A percentile compares a stretch with the other conserved stretches of the same genome.
Conservation (phyloP, 2,888 invertebrate genomes). For the Philonicus albiceps region DNA sequence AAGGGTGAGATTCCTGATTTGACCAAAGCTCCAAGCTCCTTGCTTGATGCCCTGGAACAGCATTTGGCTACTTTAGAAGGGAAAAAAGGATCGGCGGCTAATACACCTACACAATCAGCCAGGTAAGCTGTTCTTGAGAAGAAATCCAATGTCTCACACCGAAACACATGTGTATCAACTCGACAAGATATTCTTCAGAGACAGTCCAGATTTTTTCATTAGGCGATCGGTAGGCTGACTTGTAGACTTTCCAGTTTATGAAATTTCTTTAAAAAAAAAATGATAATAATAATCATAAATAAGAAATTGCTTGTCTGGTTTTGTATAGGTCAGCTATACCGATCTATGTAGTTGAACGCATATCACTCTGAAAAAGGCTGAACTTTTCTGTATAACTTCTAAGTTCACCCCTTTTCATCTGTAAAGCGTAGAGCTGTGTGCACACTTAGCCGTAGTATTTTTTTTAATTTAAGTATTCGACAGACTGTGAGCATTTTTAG, state of each 20-base stretch:
- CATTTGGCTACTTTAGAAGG: constrained; percentile 94
- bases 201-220: background rate
- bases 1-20: constrained; percentile 98
- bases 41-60: constrained; percentile 95
- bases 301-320: background rate
- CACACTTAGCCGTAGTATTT: background rate
- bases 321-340: background rate
- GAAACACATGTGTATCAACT: background rate
- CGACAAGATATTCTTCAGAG: background rate
- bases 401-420: background rate
- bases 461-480: constrained; percentile 28
- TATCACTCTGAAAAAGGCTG: background rate
- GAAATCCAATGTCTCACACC: background rate
- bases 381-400: background rate
- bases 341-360: background rate
- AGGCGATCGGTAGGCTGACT: background rate
- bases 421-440: background rate
- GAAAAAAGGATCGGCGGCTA: constrained; percentile 84
- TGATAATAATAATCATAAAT: background rate
- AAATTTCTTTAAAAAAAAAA: background rate
- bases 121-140: constrained; percentile 66
- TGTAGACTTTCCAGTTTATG: background rate
- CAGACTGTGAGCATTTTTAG: constrained; percentile 43
- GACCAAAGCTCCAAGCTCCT: constrained; percentile 96
- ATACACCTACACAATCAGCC: constrained; percentile 85